Percentiles rank a stretch among this genome's conserved stretches.
These are phyloP conservation scores for Atlantisia rogersi DNA, from an alignment of 2,113 vertebrate genomes.

Conservation along the genomic window DNA sequence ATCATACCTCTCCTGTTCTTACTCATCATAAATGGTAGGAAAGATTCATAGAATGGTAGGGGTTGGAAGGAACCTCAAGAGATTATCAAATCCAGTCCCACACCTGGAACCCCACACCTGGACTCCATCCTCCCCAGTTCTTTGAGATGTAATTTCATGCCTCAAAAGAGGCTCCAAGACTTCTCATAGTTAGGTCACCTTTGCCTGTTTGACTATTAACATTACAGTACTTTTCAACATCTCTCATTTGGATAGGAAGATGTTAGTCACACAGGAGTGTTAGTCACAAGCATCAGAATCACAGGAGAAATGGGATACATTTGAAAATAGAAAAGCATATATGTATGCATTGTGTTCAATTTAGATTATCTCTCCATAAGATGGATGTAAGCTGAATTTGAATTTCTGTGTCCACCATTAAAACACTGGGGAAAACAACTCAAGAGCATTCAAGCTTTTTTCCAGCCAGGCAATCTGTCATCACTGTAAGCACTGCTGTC, in stretches of 20 bases:
- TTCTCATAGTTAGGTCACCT: not conserved
- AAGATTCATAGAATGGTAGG: too few relatives aligned
- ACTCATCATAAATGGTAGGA: not conserved
- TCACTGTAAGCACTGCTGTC: conserved; percentile 44
- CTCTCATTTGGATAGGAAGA: not conserved
- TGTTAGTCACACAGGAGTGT: accelerated
- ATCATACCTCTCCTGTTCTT: not conserved
- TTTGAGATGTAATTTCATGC: not conserved
- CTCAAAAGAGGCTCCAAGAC: not conserved
- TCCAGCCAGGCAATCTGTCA: conserved; percentile 64
- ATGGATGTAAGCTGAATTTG: not conserved
- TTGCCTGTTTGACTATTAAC: not conserved
- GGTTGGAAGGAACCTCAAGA: too few relatives aligned
- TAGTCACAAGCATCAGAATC: not conserved
- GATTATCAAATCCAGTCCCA: too few relatives aligned
- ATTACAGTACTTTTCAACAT: not conserved
- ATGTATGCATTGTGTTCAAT: not conserved
- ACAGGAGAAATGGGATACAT: not conserved
- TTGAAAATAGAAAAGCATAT: not conserved
- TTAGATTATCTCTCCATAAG: not conserved
- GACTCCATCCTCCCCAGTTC: not conserved
- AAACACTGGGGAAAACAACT: conserved; percentile 26
- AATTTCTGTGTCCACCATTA: conserved; percentile 36
- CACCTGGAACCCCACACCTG: not conserved
- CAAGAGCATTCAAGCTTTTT: conserved; percentile 50